Percentiles rank a stretch among this genome's conserved stretches.
phyloP scores from a whole-genome alignment of 2,113 vertebrate species.

The Cryptomyrus ogoouensis region DNA sequence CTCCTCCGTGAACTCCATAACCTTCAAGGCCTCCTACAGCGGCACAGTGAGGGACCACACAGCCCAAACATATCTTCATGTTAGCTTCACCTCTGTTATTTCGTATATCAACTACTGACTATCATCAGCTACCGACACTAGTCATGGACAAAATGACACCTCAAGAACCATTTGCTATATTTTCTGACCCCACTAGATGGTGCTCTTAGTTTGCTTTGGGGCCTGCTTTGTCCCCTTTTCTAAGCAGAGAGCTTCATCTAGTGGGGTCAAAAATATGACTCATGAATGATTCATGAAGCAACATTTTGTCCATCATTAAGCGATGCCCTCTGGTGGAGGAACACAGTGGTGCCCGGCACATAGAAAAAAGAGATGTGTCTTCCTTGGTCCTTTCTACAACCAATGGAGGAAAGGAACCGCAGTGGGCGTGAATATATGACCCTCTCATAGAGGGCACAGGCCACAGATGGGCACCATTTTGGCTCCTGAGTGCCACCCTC shows the following conservation, averaged over 20 bases:
- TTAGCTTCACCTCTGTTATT: not conserved
- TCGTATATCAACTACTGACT: not conserved
- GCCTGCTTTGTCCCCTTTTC: not conserved
- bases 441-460: not conserved
- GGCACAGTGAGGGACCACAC: not conserved
- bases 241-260: not conserved
- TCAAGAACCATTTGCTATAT: not conserved
- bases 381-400: not conserved
- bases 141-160: not conserved
- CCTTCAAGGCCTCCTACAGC: slow-evolving; percentile 76
- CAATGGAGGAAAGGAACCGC: not conserved
- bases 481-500: slow-evolving; percentile 32
- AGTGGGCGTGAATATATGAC: not conserved
- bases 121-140: not conserved
- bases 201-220: not conserved
- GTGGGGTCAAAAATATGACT: not conserved
- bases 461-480: not conserved
- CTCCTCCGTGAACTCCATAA: slow-evolving; percentile 76
- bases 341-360: not conserved
- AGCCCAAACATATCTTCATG: not conserved
- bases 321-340: not conserved
- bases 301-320: not conserved
- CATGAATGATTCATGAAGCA: not conserved
- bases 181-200: not conserved
- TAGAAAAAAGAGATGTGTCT: not conserved